These are phyloP conservation scores for Rotaria sp. DNA, from an alignment of 2,888 invertebrate species.

Conservation along the genomic window DNA sequence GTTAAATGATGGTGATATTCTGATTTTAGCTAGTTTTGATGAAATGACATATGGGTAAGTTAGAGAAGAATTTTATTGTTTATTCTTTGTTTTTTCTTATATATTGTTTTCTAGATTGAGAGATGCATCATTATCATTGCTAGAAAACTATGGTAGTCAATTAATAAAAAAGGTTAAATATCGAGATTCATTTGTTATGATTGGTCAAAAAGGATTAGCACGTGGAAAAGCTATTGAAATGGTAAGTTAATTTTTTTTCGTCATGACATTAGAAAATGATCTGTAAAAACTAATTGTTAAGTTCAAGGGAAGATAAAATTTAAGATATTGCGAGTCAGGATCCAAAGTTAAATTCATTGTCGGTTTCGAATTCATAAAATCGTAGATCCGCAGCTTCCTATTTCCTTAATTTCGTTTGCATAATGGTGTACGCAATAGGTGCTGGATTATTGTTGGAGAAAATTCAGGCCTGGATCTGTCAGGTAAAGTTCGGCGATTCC, in stretches of 20 bases:
- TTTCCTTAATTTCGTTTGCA: too few relatives aligned
- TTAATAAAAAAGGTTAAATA: constrained; percentile 47
- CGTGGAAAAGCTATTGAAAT: constrained; percentile 51
- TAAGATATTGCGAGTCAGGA: too few relatives aligned
- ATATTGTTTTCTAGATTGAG: constrained; percentile 45
- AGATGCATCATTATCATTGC: constrained; percentile 47
- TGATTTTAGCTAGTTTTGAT: constrained; percentile 50
- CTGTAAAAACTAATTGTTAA: too few relatives aligned
- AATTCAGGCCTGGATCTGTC: too few relatives aligned
- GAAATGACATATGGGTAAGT: constrained; percentile 49
- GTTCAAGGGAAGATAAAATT: too few relatives aligned
- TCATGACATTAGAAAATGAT: background rate
- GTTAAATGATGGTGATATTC: constrained; percentile 46
- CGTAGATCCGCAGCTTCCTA: too few relatives aligned
- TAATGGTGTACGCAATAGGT: too few relatives aligned
- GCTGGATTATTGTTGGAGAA: too few relatives aligned
- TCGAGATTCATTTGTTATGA: constrained; percentile 50
- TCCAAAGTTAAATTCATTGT: too few relatives aligned
- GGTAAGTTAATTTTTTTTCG: constrained; percentile 41
- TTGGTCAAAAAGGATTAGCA: constrained; percentile 52
- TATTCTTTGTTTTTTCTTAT: background rate
- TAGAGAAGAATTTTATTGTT: background rate
- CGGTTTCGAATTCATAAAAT: too few relatives aligned
- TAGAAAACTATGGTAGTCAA: constrained; percentile 49
- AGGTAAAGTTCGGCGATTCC: too few relatives aligned